Percentiles rank a stretch among this genome's conserved stretches.
Evolutionary conservation across 2,888 invertebrate species (phyloP).

Genomic region (Drosophila fungiperda): DNA sequence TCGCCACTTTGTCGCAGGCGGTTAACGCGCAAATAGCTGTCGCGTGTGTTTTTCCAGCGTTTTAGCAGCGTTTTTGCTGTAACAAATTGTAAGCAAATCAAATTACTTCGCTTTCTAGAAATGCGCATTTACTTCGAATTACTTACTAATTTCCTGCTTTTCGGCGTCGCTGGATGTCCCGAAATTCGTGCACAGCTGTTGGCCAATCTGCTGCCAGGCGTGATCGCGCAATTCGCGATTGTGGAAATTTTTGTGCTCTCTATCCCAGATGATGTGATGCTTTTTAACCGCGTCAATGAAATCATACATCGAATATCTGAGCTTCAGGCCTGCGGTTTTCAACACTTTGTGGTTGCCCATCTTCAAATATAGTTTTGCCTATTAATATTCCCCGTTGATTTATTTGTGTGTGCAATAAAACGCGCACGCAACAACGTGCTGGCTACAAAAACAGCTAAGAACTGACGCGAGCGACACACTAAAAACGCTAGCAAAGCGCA

Average conservation of each 20-base stretch:
- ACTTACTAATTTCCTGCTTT: slow-evolving; percentile 65
- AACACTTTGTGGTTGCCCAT: slow-evolving; percentile 74
- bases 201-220: slow-evolving; percentile 70
- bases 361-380: not conserved
- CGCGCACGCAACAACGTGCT: slow-evolving; percentile 53
- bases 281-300: slow-evolving; percentile 68
- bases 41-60: slow-evolving; percentile 76
- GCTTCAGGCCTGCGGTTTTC: slow-evolving; percentile 59
- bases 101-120: not conserved
- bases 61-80: slow-evolving; percentile 65
- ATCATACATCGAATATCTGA: slow-evolving; percentile 71
- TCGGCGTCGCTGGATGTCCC: slow-evolving; percentile 48
- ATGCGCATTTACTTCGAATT: not conserved
- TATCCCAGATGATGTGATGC: slow-evolving; percentile 66
- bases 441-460: slow-evolving; percentile 55
- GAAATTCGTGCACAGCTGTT: slow-evolving; percentile 58
- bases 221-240: slow-evolving; percentile 69
- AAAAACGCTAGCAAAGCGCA: slow-evolving; percentile 64
- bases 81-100: not conserved
- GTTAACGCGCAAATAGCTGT: slow-evolving; percentile 67
- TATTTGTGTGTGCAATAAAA: slow-evolving; percentile 35
- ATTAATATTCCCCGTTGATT: not conserved
- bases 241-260: slow-evolving; percentile 66
- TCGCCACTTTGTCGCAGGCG: slow-evolving; percentile 57
- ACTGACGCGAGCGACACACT: slow-evolving; percentile 37